Conservation (phyloP, 2,797 vertebrate species). For the Amblyraja radiata region DNA sequence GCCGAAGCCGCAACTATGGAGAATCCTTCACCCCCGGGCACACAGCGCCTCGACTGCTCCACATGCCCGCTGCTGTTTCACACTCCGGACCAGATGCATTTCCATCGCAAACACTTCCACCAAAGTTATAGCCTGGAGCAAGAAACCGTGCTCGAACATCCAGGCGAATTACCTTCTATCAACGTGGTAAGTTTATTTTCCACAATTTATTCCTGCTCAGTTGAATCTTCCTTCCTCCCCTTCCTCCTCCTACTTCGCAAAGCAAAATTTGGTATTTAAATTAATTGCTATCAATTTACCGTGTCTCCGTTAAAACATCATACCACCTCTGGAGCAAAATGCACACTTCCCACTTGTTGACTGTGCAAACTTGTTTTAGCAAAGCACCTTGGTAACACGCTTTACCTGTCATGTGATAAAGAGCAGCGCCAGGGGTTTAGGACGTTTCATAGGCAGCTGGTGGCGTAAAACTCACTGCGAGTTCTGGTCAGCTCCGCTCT, state of each 20-base stretch:
- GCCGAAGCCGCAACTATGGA: background rate
- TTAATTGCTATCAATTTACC: no score
- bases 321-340: background rate
- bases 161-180: background rate
- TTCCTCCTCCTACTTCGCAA: no score
- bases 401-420: conserved; percentile 4
- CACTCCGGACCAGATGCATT: conserved; percentile 12
- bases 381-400: background rate
- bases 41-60: background rate
- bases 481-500: no score
- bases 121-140: background rate
- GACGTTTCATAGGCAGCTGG: no score
- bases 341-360: background rate
- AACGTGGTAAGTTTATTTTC: background rate
- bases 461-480: background rate
- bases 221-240: background rate
- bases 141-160: background rate
- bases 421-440: background rate
- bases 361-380: background rate
- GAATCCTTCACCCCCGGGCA: background rate
- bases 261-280: no score
- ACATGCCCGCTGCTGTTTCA: background rate
- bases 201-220: background rate
- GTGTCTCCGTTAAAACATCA: background rate
- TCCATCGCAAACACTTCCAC: conserved; percentile 9